Percentiles rank a stretch among this genome's conserved stretches.
Conservation (phyloP, 2,888 invertebrate species). For the Frankliniella intonsa region DNA sequence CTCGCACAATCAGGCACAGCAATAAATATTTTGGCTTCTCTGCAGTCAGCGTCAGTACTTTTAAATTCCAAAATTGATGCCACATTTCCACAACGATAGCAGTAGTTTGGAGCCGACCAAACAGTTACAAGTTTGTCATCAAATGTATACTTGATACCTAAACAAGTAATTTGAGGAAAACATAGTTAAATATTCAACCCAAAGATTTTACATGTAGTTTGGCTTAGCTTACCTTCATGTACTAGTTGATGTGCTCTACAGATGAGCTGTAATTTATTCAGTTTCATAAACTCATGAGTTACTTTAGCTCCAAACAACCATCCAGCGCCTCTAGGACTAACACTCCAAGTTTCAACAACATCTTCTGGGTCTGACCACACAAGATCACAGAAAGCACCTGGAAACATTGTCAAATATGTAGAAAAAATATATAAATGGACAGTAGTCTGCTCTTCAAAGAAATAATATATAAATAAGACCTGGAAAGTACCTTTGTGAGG, state of each 20-base stretch:
- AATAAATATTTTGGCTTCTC: slow-evolving; percentile 80
- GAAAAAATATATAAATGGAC: background rate
- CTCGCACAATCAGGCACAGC: slow-evolving; percentile 94
- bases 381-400: slow-evolving; percentile 92
- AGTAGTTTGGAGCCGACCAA: slow-evolving; percentile 99
- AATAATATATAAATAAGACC: background rate
- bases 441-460: background rate
- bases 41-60: slow-evolving; percentile 69
- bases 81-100: slow-evolving; percentile 97
- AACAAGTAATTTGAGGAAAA: background rate
- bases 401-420: slow-evolving; percentile 32
- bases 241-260: slow-evolving; percentile 99
- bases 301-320: slow-evolving; percentile 95
- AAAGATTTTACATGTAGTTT: background rate
- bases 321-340: slow-evolving; percentile 94
- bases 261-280: slow-evolving; percentile 87
- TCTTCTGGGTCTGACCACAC: slow-evolving; percentile 99
- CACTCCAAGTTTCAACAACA: slow-evolving; percentile 86
- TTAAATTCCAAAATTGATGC: slow-evolving; percentile 93
- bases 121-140: slow-evolving; percentile 94
- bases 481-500: slow-evolving; percentile 75
- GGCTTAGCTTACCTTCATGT: slow-evolving; percentile 73
- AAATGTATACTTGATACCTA: slow-evolving; percentile 97
- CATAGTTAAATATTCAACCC: slow-evolving; percentile 36
- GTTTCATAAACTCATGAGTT: slow-evolving; percentile 89